Conservation (phyloP, 2,888 invertebrate genomes). For the Hyalella azteca region DNA sequence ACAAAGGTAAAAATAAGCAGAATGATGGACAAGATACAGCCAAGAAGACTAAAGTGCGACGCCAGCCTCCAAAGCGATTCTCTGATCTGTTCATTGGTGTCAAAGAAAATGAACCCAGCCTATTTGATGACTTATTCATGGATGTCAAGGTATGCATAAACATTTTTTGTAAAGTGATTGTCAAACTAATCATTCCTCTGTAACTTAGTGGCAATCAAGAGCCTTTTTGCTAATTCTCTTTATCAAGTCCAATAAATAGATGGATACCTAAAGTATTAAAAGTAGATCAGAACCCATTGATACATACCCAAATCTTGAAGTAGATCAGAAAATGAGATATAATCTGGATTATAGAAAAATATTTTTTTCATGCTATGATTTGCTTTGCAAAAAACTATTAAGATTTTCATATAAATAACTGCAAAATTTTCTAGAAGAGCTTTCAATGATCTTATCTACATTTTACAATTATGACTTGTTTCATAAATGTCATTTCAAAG, state of each 20-base stretch:
- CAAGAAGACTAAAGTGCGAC: neutral
- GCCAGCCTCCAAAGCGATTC: neutral
- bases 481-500: neutral
- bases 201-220: neutral
- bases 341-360: too few relatives aligned
- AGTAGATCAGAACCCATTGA: neutral
- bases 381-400: neutral
- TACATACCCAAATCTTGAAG: neutral
- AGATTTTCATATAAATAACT: neutral
- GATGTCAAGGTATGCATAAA: neutral
- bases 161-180: neutral
- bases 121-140: neutral
- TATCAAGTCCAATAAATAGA: too few relatives aligned
- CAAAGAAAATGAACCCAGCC: neutral
- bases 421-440: neutral
- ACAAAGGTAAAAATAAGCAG: neutral
- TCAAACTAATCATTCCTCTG: neutral
- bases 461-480: neutral
- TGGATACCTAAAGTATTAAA: neutral
- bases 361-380: too few relatives aligned
- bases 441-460: neutral
- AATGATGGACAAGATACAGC: neutral
- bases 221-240: too few relatives aligned
- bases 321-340: too few relatives aligned
- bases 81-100: conserved; percentile 14